Evolutionary conservation across 2,888 invertebrate species (phyloP), one percentile per base, ranked within the genome.

Genomic region (Lepetodrilus schrolli): DNA sequence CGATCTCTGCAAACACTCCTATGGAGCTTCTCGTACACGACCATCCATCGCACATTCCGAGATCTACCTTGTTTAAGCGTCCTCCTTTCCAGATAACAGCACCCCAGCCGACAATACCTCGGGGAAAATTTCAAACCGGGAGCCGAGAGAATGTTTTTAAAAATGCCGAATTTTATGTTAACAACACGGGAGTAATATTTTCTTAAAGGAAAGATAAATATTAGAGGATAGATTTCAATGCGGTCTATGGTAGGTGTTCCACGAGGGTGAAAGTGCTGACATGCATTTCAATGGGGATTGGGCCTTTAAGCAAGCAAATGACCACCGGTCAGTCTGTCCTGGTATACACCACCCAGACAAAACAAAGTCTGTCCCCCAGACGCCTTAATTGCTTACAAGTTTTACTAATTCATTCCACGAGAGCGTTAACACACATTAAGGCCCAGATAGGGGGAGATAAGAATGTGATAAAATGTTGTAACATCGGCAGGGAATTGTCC

Each of bases 331-430:
- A n/a, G n/a, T n/a, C n/a, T n/a, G n/a, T n/a, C n/a, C n/a, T n/a
- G n/a, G 10, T n/a, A 13, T 58, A 23, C 30, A 26, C 30, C 26
- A 17, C 23, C 58, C 34, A 58, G 58, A 58, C 58, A 30, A 23
- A 58, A 58, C 58, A 34, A 58, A 58, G 58, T 58, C 58, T 58
- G 58, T 2, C 8, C 17, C 5, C 58, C 58, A 58, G 58, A 58
- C 58, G n/a, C 58, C 34, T 58, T 58, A 58, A 58, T 58, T 58
- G 58, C 8, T n/a, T 26, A 4, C 30, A 30, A 17, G 34, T 30
- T 30, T 58, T 26, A 58, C 34, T 30, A 58, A 30, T 58, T 58
- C 30, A 30, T 58, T 58, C 17, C 30, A 23, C 23, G 34, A 7
- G 30, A 58, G 58, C 30, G 17, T 58, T 58, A 58, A 58, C 34